Percentiles rank a stretch among this genome's conserved stretches.
These are phyloP conservation scores for Pelvicachromis taeniatus DNA, from an alignment of 2,113 vertebrate genomes.

Conservation along the genomic window DNA sequence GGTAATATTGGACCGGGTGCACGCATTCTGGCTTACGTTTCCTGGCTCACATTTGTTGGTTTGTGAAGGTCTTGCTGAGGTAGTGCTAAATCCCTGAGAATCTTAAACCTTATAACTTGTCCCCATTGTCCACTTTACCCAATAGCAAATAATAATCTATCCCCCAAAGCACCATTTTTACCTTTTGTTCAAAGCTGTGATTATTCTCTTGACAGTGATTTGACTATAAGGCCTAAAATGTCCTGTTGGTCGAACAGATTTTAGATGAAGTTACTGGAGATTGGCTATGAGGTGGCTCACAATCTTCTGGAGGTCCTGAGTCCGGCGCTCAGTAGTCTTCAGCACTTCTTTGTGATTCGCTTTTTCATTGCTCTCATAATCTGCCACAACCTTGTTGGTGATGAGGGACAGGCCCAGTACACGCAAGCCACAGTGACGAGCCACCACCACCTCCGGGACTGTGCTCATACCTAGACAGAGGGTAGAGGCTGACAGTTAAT, in stretches of 20 bases:
- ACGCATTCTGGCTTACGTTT: background rate
- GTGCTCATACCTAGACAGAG: conserved; percentile 76
- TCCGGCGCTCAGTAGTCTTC: conserved; percentile 36
- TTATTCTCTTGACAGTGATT: background rate
- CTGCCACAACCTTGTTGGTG: conserved; percentile 72
- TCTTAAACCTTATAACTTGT: background rate
- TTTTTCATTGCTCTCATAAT: conserved; percentile 63
- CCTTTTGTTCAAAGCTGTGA: background rate
- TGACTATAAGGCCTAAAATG: background rate
- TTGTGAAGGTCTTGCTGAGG: background rate
- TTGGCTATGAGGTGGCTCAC: conserved; percentile 56
- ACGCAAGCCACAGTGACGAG: conserved; percentile 74
- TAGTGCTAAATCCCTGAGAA: background rate
- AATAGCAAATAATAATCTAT: background rate
- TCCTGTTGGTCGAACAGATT: background rate
- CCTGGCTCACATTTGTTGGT: background rate
- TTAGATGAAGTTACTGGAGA: conserved; percentile 14
- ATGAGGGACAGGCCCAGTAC: conserved; percentile 77
- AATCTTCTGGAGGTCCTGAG: conserved; percentile 61
- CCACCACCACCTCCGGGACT: conserved; percentile 75
- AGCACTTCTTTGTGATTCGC: conserved; percentile 72
- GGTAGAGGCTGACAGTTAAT: background rate
- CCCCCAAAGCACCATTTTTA: background rate
- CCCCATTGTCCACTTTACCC: background rate
- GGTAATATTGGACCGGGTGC: background rate